Base-by-base conservation (phyloP, 2,797 vertebrate species). In the Borostomias antarcticus region DNA sequence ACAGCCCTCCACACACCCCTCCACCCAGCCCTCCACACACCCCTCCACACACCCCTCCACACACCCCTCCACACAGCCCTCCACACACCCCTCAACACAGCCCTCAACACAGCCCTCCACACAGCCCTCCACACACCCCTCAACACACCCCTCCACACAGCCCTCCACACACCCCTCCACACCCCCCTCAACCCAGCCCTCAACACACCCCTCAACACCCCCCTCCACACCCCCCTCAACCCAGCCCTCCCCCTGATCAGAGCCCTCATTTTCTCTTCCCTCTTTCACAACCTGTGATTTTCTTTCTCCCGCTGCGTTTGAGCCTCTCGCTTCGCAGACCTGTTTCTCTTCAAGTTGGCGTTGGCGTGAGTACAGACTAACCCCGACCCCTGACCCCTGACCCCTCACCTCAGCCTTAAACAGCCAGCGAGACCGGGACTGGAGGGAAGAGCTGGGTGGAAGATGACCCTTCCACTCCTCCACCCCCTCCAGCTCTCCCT, bases 201-300 rank as follows among this genome's bases (percentile, higher is more conserved):
- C n/a, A n/a, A n/a, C n/a, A n/a, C n/a, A n/a, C n/a, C n/a, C n/a
- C n/a, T n/a, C n/a, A n/a, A n/a, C n/a, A n/a, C n/a, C n/a, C n/a
- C n/a, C n/a, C n/a, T n/a, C n/a, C n/a, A n/a, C 74, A 69, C 53
- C 82, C 68, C 73, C 76, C 73, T 60, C 72, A 59, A 79, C 75
- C 80, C 86, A 87, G n/a, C n/a, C n/a, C 86, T 86, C 85, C 85
- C 80, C 83, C 19, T 63, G 69, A 45, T 45, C 15, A 64, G 77
- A 72, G 69, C 17, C 43, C 13, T 23, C 28, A 58, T 62, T 19
- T 29, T 77, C 51, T 54, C 52, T 62, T 67, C 33, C 68, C 68
- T 76, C 71, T 77, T 84, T 80, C 71, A 58, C 70, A 64, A 65
- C 60, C 6, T 35, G 17, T 57, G 7, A n/a, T n/a, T n/a, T n/a